A percentile compares a stretch with the other conserved stretches of the same genome.
These are phyloP conservation scores for Tragopan temminckii DNA, from an alignment of 2,797 vertebrate genomes.

Conservation along the genomic window DNA sequence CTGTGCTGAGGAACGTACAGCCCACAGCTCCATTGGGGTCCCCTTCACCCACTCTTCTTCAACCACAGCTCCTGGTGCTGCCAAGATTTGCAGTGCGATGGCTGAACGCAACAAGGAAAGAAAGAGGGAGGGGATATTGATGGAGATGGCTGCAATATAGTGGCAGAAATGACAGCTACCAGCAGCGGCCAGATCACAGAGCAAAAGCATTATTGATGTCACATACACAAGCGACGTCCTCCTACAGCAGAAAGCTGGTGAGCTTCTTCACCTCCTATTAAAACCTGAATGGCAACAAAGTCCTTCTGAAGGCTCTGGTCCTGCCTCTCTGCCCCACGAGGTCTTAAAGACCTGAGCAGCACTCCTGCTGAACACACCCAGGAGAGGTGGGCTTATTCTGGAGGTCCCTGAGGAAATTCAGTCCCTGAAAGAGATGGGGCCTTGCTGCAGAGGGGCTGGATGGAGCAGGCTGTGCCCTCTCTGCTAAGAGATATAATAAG, in stretches of 20 bases:
- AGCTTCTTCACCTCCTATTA: not conserved
- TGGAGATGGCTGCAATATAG: not conserved
- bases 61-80: not conserved
- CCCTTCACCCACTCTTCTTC: not conserved
- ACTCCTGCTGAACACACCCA: not conserved
- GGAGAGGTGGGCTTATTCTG: not conserved
- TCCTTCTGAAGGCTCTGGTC: not conserved
- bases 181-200: not conserved
- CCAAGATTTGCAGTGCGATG: not conserved
- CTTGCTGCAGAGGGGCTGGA: not conserved
- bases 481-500: conserved; percentile 77
- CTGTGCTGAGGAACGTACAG: not conserved
- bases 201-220: not conserved
- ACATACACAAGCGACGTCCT: not conserved
- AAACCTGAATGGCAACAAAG: not conserved
- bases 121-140: not conserved
- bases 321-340: not conserved
- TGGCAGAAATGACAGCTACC: not conserved
- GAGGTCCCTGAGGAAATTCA: not conserved
- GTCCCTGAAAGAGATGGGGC: not conserved
- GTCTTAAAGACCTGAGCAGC: not conserved
- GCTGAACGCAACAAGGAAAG: not conserved
- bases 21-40: not conserved
- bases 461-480: conserved; percentile 51
- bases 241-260: not conserved